Evolutionary conservation across 1,140 invertebrate genomes (phyloP).

Genomic region (Gonioctena quinquepunctata): DNA sequence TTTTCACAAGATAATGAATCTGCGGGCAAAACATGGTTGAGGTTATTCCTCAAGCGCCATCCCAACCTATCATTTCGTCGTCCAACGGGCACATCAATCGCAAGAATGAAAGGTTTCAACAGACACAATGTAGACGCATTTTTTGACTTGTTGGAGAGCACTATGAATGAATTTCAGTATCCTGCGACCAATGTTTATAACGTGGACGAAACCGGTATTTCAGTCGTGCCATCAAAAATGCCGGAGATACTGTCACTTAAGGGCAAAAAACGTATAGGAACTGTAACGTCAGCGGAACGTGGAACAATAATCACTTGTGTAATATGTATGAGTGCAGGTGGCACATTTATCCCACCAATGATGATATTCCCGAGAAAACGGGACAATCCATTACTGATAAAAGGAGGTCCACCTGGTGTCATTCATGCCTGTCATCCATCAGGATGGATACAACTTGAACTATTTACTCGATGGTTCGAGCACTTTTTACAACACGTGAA

Average conservation of each 20-base stretch:
- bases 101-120: not conserved
- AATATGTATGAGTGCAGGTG: conserved; percentile 16
- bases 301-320: conserved; percentile 17
- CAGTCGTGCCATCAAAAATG: conserved; percentile 45
- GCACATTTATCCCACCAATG: conserved; percentile 42
- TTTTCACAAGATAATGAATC: conserved; percentile 16
- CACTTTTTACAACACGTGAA: conserved; percentile 25
- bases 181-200: conserved; percentile 42
- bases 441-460: conserved; percentile 5
- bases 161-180: not conserved
- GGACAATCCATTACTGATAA: conserved; percentile 17
- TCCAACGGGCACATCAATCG: conserved; percentile 5
- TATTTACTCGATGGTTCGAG: conserved; percentile 47
- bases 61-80: conserved; percentile 10
- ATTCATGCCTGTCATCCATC: conserved; percentile 45
- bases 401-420: not conserved
- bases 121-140: conserved; percentile 8
- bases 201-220: conserved; percentile 50
- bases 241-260: conserved; percentile 39
- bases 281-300: not conserved
- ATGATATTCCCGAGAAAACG: conserved; percentile 21
- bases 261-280: conserved; percentile 13
- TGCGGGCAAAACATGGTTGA: conserved; percentile 18
- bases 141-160: conserved; percentile 17
- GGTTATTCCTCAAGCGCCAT: conserved; percentile 14